Conservation (phyloP, 2,797 vertebrate species). For the Gorsachius magnificus region DNA sequence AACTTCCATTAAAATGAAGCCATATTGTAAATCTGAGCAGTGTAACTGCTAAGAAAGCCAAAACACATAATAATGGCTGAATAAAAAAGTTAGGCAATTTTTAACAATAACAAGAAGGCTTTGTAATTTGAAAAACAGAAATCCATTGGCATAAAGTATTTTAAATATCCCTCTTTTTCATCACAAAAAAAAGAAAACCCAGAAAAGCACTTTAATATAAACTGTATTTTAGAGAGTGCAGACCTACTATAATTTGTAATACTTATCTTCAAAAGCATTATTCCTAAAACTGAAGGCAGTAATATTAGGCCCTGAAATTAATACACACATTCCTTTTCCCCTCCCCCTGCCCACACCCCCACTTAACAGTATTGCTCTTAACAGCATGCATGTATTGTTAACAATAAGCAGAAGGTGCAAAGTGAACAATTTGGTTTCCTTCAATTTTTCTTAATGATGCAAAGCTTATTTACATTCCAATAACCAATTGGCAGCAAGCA, state of each 20-base stretch:
- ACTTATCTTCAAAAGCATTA: neutral
- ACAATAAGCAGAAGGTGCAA: neutral
- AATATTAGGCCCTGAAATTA: neutral
- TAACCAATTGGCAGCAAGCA: neutral
- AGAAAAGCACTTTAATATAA: neutral
- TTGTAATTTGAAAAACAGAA: neutral
- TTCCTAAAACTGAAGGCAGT: neutral
- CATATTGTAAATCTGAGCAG: slow-evolving; percentile 9
- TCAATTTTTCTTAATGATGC: neutral
- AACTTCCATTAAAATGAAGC: slow-evolving; percentile 23
- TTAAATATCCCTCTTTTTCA: neutral
- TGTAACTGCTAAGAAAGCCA: neutral
- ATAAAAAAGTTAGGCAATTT: neutral
- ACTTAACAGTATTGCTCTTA: neutral
- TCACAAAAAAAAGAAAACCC: neutral
- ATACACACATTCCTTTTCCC: neutral
- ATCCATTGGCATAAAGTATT: neutral
- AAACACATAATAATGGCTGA: neutral
- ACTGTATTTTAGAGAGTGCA: neutral
- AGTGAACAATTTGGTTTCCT: neutral
- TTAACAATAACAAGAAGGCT: neutral
- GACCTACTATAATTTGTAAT: neutral
- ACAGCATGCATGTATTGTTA: neutral
- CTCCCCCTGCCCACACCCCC: neutral
- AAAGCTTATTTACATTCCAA: neutral